Conservation (phyloP, 2,888 invertebrate genomes). For the Chymomyza fuscimana region DNA sequence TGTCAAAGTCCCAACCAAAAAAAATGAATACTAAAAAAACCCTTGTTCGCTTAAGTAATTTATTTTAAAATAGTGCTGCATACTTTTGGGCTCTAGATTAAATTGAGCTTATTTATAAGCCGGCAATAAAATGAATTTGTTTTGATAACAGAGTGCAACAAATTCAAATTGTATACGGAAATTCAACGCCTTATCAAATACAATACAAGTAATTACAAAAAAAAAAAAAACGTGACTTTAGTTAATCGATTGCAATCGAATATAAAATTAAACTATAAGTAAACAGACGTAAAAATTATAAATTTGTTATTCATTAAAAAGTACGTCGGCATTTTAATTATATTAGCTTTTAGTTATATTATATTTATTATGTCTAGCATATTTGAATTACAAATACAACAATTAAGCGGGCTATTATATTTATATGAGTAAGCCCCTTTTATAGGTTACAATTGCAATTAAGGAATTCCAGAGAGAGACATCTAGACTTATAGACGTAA, state of each 20-base stretch:
- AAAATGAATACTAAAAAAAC: too few relatives aligned
- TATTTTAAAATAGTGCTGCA: slow-evolving; percentile 1
- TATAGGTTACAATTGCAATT: not conserved
- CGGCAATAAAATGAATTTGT: not conserved
- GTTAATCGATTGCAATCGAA: slow-evolving; percentile 29
- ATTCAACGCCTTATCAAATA: slow-evolving; percentile 16
- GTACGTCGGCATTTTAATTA: too few relatives aligned
- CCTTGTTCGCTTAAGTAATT: too few relatives aligned
- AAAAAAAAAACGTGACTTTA: slow-evolving; percentile 51
- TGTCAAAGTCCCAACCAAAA: too few relatives aligned
- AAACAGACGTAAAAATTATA: not conserved
- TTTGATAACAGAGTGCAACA: not conserved
- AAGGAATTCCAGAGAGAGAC: not conserved
- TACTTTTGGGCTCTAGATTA: slow-evolving; percentile 14
- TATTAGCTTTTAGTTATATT: too few relatives aligned
- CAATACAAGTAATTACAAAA: slow-evolving; percentile 30
- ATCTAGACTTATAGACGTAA: not conserved
- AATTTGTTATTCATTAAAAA: not conserved
- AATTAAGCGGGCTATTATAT: too few relatives aligned
- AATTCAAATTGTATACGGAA: not conserved
- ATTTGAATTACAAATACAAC: too few relatives aligned
- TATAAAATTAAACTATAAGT: slow-evolving; percentile 15
- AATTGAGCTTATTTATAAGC: not conserved
- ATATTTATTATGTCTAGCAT: too few relatives aligned
- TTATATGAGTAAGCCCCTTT: not conserved